Evolutionary conservation across 2,888 invertebrate species (phyloP).

Genomic region (Caenorhabditis wallacei): DNA sequence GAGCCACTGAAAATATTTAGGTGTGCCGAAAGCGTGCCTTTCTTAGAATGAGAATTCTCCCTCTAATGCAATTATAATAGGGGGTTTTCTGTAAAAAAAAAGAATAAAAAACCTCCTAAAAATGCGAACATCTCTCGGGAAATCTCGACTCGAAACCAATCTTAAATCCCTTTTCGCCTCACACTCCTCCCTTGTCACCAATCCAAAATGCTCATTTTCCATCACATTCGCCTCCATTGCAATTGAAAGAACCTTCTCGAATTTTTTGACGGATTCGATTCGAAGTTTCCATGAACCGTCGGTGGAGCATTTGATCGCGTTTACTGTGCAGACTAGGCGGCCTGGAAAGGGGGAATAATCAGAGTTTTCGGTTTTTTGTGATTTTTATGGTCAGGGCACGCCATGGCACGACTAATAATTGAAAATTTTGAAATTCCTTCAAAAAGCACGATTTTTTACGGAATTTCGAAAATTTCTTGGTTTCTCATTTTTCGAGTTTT

Average conservation of each 20-base stretch:
- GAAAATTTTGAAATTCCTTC: no score
- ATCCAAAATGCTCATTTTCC: slow-evolving; percentile 48
- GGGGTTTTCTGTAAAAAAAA: no score
- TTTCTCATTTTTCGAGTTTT: no score
- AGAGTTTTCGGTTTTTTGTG: no score
- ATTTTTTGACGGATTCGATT: slow-evolving; percentile 35
- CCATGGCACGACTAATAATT: no score
- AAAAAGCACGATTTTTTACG: no score
- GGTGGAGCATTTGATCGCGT: slow-evolving; percentile 1
- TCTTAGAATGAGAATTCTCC: slow-evolving; percentile 10
- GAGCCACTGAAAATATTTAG: slow-evolving; percentile 33
- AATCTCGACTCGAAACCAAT: slow-evolving; percentile 58
- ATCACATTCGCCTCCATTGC: slow-evolving; percentile 36
- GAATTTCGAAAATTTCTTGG: no score
- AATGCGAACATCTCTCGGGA: slow-evolving; percentile 61
- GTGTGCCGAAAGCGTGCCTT: neutral
- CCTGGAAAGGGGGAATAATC: slow-evolving; percentile 27
- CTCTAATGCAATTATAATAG: slow-evolving; percentile 55
- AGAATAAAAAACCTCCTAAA: slow-evolving; percentile 54
- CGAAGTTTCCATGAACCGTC: slow-evolving; percentile 34
- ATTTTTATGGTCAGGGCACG: no score
- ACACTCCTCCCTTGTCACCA: slow-evolving; percentile 59
- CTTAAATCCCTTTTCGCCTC: slow-evolving; percentile 56
- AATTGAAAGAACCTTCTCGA: slow-evolving; percentile 51
- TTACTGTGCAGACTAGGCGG: slow-evolving; percentile 44